Conservation (phyloP, 2,888 invertebrate genomes). For the Dione vanillae region DNA sequence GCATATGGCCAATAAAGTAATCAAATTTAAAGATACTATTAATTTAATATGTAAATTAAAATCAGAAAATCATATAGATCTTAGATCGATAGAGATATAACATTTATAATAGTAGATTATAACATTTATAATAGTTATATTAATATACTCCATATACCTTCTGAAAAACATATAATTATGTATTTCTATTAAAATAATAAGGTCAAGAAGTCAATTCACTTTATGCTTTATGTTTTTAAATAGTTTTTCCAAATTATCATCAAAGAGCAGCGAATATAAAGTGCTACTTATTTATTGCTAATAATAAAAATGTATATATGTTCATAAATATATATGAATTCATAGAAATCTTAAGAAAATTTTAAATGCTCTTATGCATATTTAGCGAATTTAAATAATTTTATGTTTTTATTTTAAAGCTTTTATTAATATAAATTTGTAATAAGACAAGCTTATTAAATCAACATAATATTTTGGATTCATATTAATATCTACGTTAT, state of each 20-base stretch:
- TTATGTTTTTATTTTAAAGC: no score
- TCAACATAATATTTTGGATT: background rate
- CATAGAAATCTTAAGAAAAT: no score
- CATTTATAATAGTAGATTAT: no score
- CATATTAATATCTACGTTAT: background rate
- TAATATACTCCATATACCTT: slow-evolving; percentile 8
- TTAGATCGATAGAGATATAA: slow-evolving; percentile 13
- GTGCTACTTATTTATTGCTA: background rate
- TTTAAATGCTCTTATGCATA: no score
- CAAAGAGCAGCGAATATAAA: background rate
- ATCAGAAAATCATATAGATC: slow-evolving; percentile 1
- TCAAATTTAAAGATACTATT: slow-evolving; percentile 17
- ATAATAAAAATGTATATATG: no score
- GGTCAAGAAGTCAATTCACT: slow-evolving; percentile 17
- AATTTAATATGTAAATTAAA: slow-evolving; percentile 25
- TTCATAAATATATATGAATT: no score
- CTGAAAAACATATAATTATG: slow-evolving; percentile 6
- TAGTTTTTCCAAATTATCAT: background rate
- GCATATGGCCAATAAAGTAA: slow-evolving; percentile 21
- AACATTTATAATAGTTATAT: slow-evolving; percentile 13
- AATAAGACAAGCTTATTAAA: no score
- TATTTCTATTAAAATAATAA: slow-evolving; percentile 9
- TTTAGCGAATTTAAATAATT: no score
- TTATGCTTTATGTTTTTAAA: background rate
- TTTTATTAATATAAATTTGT: no score